Conservation (phyloP, 2,797 vertebrate species). For the Gila robusta region DNA sequence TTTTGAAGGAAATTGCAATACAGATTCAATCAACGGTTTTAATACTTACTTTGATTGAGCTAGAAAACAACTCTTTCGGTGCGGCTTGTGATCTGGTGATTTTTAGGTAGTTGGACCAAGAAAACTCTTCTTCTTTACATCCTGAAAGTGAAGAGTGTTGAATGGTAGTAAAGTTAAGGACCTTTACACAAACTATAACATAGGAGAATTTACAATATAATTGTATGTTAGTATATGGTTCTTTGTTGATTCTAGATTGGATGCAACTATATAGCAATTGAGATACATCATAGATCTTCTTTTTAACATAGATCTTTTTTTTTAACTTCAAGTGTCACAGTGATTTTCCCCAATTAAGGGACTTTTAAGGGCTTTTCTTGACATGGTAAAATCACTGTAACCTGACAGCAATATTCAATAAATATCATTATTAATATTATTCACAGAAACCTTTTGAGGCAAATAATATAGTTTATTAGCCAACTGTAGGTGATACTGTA, state of each 20-base stretch:
- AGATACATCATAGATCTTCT: neutral
- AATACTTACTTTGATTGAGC: constrained; percentile 86
- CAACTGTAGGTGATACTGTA: neutral
- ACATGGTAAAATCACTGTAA: neutral
- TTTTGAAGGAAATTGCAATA: neutral
- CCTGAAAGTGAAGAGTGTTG: constrained; percentile 75
- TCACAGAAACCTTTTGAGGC: neutral
- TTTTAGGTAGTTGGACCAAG: constrained; percentile 94
- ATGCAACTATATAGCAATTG: neutral
- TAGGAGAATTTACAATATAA: neutral
- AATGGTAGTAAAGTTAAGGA: neutral
- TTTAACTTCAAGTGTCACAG: no score
- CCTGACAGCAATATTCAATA: neutral
- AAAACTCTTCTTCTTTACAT: constrained; percentile 98
- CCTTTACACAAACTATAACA: neutral
- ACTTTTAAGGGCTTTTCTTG: constrained; percentile 3
- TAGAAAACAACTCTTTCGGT: constrained; percentile 91
- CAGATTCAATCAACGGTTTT: neutral
- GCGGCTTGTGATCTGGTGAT: constrained; percentile 94
- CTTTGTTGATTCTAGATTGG: neutral
- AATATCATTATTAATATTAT: neutral
- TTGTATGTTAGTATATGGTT: neutral
- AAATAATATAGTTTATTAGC: neutral
- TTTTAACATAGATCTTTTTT: no score
- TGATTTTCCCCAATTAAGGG: neutral